Evolutionary conservation across 2,888 invertebrate species (phyloP).

Genomic region (Thumatha senex): DNA sequence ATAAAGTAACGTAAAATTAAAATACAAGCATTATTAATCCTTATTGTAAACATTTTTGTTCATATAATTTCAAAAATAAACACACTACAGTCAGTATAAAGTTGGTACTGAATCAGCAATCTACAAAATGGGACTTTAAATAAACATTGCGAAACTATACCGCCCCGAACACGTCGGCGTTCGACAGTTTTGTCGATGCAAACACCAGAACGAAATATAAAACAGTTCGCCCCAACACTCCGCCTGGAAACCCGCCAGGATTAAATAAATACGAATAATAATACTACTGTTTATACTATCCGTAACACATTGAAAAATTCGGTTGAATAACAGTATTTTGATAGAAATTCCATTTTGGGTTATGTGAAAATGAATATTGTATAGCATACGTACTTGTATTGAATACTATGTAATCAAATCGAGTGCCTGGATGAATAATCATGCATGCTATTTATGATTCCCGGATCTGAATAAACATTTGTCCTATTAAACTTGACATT

Average conservation of each 20-base stretch:
- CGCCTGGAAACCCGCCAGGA: slow-evolving; percentile 41
- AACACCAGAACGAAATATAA: slow-evolving; percentile 33
- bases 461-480: no score
- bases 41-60: slow-evolving; percentile 13
- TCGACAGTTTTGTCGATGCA: slow-evolving; percentile 26
- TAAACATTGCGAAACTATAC: slow-evolving; percentile 33
- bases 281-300: no score
- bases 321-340: not conserved
- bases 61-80: slow-evolving; percentile 16
- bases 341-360: not conserved
- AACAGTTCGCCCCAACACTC: slow-evolving; percentile 30
- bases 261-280: slow-evolving; percentile 42
- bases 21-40: no score
- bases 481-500: no score
- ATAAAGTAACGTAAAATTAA: no score
- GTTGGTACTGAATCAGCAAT: slow-evolving; percentile 15
- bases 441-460: no score
- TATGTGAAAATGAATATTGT: not conserved
- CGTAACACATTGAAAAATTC: slow-evolving; percentile 11
- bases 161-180: slow-evolving; percentile 11
- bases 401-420: no score
- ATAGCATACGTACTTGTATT: not conserved
- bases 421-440: no score
- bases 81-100: slow-evolving; percentile 5
- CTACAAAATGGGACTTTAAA: slow-evolving; percentile 24